These are phyloP conservation scores for Eumerus sabulonum DNA, from an alignment of 2,888 invertebrate species.

Conservation along the genomic window DNA sequence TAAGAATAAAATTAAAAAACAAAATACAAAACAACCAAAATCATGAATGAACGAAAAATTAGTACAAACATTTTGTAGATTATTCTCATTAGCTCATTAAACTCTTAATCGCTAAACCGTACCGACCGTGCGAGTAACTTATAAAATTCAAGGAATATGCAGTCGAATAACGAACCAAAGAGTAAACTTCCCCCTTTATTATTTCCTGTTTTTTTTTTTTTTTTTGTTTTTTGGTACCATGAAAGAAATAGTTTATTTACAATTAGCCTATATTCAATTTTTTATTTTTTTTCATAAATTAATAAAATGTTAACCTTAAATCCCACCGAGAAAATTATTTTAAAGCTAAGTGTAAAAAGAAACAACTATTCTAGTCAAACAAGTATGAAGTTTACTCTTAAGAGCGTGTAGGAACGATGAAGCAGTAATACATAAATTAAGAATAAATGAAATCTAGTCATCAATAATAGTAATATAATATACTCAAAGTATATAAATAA, in stretches of 20 bases:
- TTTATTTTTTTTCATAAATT: not conserved
- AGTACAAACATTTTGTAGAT: conserved; percentile 67
- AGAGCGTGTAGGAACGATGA: too few relatives aligned
- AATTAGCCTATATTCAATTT: not conserved
- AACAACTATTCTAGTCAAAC: conserved; percentile 53
- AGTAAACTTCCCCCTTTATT: conserved; percentile 48
- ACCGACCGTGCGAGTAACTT: conserved; percentile 39
- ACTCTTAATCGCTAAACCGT: too few relatives aligned
- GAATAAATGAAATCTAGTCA: conserved; percentile 44
- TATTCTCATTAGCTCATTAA: conserved; percentile 55
- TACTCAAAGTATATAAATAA: conserved; percentile 11
- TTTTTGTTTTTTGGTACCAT: not conserved
- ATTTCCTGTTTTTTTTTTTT: conserved; percentile 1
- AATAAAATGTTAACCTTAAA: conserved; percentile 40
- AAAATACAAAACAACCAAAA: conserved; percentile 37
- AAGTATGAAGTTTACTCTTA: conserved; percentile 49
- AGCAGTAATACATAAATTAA: too few relatives aligned
- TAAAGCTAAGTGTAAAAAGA: conserved; percentile 30
- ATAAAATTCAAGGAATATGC: too few relatives aligned
- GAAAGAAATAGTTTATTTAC: not conserved
- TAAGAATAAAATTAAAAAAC: conserved; percentile 26
- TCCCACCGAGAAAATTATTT: conserved; percentile 59
- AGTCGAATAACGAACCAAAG: not conserved
- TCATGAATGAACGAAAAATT: conserved; percentile 62
- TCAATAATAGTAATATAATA: conserved; percentile 23